Evolutionary conservation across 2,113 vertebrate species (phyloP), one percentile per base, ranked within the genome.

Genomic region (Pedionomus torquatus): DNA sequence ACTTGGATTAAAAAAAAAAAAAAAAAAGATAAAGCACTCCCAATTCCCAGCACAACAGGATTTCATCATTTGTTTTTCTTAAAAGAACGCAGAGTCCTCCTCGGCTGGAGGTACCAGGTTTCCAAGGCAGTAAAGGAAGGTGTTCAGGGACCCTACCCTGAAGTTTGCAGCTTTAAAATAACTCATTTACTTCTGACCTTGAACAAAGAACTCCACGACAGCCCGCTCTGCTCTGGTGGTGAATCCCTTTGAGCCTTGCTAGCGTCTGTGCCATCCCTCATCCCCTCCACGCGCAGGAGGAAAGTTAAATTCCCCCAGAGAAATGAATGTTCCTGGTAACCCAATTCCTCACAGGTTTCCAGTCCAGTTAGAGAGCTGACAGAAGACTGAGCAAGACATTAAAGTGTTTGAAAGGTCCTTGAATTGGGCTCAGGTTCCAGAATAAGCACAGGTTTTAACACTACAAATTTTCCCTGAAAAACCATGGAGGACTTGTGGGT

Each of bases 251-350:
- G 10, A 49, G 52, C 23, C 41, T 10, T 5, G 16, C 28, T 5
- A 12, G 46, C 1, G 1, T 52, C n/a, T 13, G 44, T 14, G 35
- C 51, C 2, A 3, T 37, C 82, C 63, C 64, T 48, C 44, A 28
- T 21, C 46, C 74, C 18, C 48, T 33, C 20, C 3, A 3, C 2
- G 0, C 0, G 0, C 43, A 28, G 66, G 5, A 69, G 43, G 61
- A 41, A 51, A 49, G 37, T 25, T 31, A 20, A 33, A 64, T 18
- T 13, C 13, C 66, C 39, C 66, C 1, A 1, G 13, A 63, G 37
- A 57, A 61, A 61, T 12, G 13, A 37, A 66, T 6, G 10, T 26
- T 72, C 52, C 37, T 11, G 19, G 60, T 20, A 63, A 74, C 33
- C 43, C 43, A 58, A 4, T 13, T 58, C 43, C 74, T 52, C 8